Percentiles rank a stretch among this genome's conserved stretches.
Conservation (phyloP, 2,113 vertebrate genomes). For the Gila orcuttii region DNA sequence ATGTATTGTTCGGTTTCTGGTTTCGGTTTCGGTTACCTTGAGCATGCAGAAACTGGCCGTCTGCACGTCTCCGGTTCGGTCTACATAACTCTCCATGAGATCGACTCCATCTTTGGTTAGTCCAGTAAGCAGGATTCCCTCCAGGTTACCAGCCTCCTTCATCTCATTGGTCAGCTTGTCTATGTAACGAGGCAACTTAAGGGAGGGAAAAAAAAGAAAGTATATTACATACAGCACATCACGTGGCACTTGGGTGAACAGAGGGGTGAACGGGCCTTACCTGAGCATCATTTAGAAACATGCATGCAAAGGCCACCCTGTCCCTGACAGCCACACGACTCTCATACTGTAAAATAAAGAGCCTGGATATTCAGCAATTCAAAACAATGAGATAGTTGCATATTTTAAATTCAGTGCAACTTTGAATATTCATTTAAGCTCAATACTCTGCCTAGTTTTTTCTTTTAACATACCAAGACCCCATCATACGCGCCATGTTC, state of each 20-base stretch:
- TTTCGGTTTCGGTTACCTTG: slow-evolving; percentile 75
- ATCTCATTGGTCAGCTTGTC: slow-evolving; percentile 96
- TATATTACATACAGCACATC: not conserved
- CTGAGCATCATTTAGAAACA: slow-evolving; percentile 93
- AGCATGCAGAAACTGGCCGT: slow-evolving; percentile 98
- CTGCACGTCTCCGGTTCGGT: slow-evolving; percentile 94
- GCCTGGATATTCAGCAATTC: not conserved
- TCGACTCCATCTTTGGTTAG: slow-evolving; percentile 98
- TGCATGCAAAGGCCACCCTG: slow-evolving; percentile 95
- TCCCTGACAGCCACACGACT: slow-evolving; percentile 92
- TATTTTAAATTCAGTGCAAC: not conserved
- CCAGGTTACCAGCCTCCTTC: slow-evolving; percentile 95
- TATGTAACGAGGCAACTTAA: slow-evolving; percentile 90
- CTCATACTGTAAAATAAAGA: slow-evolving; percentile 82
- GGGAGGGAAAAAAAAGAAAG: not conserved
- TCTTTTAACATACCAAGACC: slow-evolving; percentile 84
- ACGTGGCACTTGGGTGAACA: not conserved
- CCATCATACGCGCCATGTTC: slow-evolving; percentile 91
- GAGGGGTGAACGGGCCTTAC: slow-evolving; percentile 66
- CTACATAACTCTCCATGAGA: slow-evolving; percentile 96
- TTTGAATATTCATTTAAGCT: not conserved
- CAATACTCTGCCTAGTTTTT: not conserved
- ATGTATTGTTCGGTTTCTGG: not conserved
- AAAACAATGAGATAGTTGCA: not conserved
- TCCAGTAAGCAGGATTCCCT: slow-evolving; percentile 94